Evolutionary conservation across 1,140 invertebrate genomes (phyloP), one percentile per base, ranked within the genome.

Genomic region (Galleria mellonella): DNA sequence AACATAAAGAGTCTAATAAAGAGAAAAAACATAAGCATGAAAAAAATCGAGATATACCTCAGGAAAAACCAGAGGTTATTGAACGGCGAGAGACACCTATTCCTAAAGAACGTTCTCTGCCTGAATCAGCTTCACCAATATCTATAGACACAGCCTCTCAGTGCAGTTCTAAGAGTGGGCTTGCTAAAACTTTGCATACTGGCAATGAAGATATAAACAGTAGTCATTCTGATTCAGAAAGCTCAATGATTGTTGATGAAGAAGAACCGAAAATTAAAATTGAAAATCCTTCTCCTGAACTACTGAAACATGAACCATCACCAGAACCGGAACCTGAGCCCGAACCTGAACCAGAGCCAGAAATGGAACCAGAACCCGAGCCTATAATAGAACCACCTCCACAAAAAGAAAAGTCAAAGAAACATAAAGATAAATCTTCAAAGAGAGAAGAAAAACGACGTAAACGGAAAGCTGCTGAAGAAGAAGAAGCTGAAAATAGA

Each of bases 21-120:
- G 88, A 89, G 55, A 90, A 89, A 55, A 89, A 89, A 60, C 88
- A 89, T 51, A 90, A 89, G 57, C 88, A 88, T 65, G 89, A 89
- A 6, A 90, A 89, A 54, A 70, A 74, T 40, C 71, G 82, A 43
- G 87, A 89, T 45, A 69, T 79, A 54, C 66, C 59, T 30, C 38
- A 65, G 47, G 75, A 88, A 67, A 72, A 82, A 77, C 53, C 68
- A 42, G 83, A 87, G 48, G 48, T 77, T 27, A 51, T 78, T 36
- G 71, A 81, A 47, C 69, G 66, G 8, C 81, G 78, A 47, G 72
- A 74, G 43, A 84, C 82, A 3, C 68, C 72, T 38, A 51, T 72
- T 47, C 52, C 61, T 17, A 87, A 85, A 66, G 86, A 87, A 46
- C 60, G 78, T 12, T 59, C 66, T 23, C 43, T 74, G 39, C 71